Conservation (phyloP, 1,140 invertebrate species). For the Hypsibius dujardini region DNA sequence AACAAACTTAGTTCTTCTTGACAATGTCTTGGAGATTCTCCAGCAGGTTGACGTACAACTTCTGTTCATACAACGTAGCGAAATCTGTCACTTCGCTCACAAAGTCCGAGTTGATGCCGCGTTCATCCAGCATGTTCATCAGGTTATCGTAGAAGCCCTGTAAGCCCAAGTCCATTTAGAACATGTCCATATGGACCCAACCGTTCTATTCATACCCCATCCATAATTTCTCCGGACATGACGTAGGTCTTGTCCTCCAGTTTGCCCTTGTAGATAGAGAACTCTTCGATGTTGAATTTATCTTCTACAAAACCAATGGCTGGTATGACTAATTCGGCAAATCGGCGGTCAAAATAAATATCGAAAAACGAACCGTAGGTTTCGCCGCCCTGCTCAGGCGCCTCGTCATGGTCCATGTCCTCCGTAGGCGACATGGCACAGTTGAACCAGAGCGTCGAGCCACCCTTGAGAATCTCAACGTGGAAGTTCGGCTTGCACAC, state of each 20-base stretch:
- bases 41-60: conserved; percentile 62
- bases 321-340: not conserved
- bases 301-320: conserved; percentile 26
- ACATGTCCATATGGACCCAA: not conserved
- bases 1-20: too few species aligned
- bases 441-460: not conserved
- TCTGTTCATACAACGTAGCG: conserved; percentile 73
- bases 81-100: conserved; percentile 63
- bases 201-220: conserved; percentile 57
- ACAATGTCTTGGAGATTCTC: conserved; percentile 66
- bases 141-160: conserved; percentile 80
- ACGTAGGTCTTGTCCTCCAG: conserved; percentile 63
- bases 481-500: conserved; percentile 4
- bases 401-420: not conserved
- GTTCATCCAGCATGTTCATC: conserved; percentile 80
- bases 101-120: conserved; percentile 76
- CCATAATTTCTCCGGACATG: conserved; percentile 68
- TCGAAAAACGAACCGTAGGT: not conserved
- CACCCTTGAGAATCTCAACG: not conserved
- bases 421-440: not conserved
- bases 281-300: conserved; percentile 64
- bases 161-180: not conserved
- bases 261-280: conserved; percentile 61
- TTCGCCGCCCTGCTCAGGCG: not conserved
- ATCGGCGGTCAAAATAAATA: not conserved